Base-by-base conservation (phyloP, 2,797 vertebrate species). In the Gambelia wislizenii region DNA sequence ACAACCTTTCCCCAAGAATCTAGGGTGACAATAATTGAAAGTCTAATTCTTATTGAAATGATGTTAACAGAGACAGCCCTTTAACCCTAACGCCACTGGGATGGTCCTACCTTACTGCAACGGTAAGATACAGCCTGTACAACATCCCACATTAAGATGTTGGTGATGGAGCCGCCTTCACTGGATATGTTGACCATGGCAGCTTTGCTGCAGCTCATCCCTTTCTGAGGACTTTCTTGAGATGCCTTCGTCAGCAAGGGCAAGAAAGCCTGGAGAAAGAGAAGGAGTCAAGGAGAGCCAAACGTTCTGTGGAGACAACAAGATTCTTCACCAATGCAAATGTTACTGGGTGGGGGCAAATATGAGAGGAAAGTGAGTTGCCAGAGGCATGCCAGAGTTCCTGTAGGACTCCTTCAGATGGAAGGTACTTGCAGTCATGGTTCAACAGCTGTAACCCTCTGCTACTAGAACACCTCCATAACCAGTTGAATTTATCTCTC, bases 111-210 rank as follows among this genome's bases (percentile, higher is more conserved):
- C 94, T 97, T 96, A 83, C 95, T 96, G 89, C 95, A 47, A 49
- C 92, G 93, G 89, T 96, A 95, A 72, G 92, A 52, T 25, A 93
- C 0, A 0, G 49, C 2, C 1, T 90, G 36, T 25, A 72, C 93
- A 0, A 3, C 1, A 1, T 1, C 0, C 44, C 91, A 96, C 1
- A 69, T 1, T 0, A 89, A 6, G 42, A 90, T 76, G 0, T 89
- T 59, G 0, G 0, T 0, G 18, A 96, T 89, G 83, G 95, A 97
- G 9, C 59, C 92, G 54, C 94, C 1, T 6, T 27, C 0, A 0
- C 95, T 83, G 64, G 97, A 97, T 22, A 97, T 47, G 88, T 97
- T 94, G 90, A 97, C 27, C 6, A 97, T 84, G 1, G 95, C 95
- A 61, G 96, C 94, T 91, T 96, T 97, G 47, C 86, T 89, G 84